phyloP scores from a whole-genome alignment of 2,888 invertebrate genomes.

The Glyphotaelius pellucidus region DNA sequence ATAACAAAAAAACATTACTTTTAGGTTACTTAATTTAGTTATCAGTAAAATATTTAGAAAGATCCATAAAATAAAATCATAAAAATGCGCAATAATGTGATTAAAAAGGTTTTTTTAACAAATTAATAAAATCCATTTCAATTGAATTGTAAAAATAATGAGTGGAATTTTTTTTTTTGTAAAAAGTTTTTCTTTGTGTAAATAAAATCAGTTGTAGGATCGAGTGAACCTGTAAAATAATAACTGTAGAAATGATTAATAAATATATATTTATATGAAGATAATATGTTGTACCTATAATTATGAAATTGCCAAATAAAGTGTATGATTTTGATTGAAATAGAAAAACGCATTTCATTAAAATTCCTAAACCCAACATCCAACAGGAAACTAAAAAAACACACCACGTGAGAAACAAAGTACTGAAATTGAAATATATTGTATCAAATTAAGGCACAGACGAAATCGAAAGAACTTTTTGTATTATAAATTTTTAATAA shows the following conservation, averaged over 20 bases:
- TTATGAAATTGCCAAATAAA: slow-evolving; percentile 66
- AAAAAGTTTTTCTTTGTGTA: slow-evolving; percentile 47
- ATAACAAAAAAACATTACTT: neutral
- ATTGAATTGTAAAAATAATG: slow-evolving; percentile 14
- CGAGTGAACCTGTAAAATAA: slow-evolving; percentile 30
- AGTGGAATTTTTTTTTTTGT: slow-evolving; percentile 44
- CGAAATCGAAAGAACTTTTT: neutral
- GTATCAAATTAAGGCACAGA: neutral
- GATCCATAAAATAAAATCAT: slow-evolving; percentile 24
- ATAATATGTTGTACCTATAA: slow-evolving; percentile 55
- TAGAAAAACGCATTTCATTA: slow-evolving; percentile 40
- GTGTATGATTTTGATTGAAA: slow-evolving; percentile 64
- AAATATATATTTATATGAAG: slow-evolving; percentile 64
- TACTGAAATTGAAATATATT: neutral
- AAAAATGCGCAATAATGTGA: slow-evolving; percentile 36
- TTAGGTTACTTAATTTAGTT: slow-evolving; percentile 31
- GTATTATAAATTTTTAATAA: neutral
- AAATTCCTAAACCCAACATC: neutral
- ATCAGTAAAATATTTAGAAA: slow-evolving; percentile 29
- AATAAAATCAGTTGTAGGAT: slow-evolving; percentile 51
- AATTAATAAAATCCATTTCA: neutral
- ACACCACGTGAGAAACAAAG: neutral
- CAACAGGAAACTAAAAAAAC: neutral
- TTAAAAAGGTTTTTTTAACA: neutral
- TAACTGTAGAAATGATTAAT: slow-evolving; percentile 58